A percentile compares a stretch with the other conserved stretches of the same genome.
Conservation (phyloP, 2,888 invertebrate genomes). For the Ochlodes sylvanus region DNA sequence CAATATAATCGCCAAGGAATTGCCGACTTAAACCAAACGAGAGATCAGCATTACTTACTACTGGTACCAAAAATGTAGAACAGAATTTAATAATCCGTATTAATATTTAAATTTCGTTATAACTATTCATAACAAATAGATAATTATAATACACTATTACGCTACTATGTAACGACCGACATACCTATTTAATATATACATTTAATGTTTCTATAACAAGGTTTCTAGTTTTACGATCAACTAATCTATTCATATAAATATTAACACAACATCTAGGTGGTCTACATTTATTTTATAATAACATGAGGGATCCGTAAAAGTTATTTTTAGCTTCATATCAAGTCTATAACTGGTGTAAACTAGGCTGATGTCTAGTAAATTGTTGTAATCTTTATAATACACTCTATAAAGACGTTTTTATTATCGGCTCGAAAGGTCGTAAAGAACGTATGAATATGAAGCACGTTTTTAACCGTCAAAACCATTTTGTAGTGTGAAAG, state of each 20-base stretch:
- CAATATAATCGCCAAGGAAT: too few relatives aligned
- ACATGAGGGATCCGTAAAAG: background rate
- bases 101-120: too few relatives aligned
- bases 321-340: background rate
- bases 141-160: too few relatives aligned
- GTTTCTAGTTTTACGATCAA: slow-evolving; percentile 62
- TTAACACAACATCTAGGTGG: slow-evolving; percentile 49
- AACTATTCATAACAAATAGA: too few relatives aligned
- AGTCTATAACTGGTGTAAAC: background rate
- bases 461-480: background rate
- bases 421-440: background rate
- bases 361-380: background rate
- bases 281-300: slow-evolving; percentile 38
- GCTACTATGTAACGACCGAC: too few relatives aligned
- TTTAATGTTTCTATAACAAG: slow-evolving; percentile 45
- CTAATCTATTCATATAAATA: slow-evolving; percentile 58
- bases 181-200: background rate
- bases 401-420: background rate
- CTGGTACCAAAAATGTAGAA: too few relatives aligned
- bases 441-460: background rate
- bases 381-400: slow-evolving; percentile 9
- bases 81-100: too few relatives aligned
- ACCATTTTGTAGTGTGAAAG: too few relatives aligned
- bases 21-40: too few relatives aligned
- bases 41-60: too few relatives aligned